Evolutionary conservation across 2,113 vertebrate species (phyloP), one percentile per base, ranked within the genome.

Genomic region (Hepsetus odoe): DNA sequence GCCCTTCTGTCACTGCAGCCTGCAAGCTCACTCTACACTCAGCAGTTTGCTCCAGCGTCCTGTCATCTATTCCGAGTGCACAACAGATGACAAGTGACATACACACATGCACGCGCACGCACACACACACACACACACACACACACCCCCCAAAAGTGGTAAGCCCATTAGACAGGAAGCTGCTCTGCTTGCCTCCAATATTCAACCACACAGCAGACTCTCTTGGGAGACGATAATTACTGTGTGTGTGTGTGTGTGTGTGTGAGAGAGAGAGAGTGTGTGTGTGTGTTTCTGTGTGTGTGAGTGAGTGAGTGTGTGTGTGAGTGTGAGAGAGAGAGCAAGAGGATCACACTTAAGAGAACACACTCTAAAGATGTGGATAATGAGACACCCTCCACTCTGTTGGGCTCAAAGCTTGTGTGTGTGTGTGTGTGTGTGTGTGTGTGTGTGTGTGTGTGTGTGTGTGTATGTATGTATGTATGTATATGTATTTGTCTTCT

Each of bases 91-190:
- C 18, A 14, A 40, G 3, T 4, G 13, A 49, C 38, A 59, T 28
- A 67, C 70, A 62, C 35, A 58, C 38, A 64, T 4, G 51, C 10
- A 49, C 44, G n/a, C 12, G 32, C 11, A 22, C 11, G 22, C 51
- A 55, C n/a, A 55, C n/a, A 55, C n/a, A 55, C 49, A 53, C 49
- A 53, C 49, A 53, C 49, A 53, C 26, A 46, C 35, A 59, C 38
- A 67, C 70, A 69, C 35, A 66, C 38, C 53, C 12, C 49, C 9
- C 51, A 74, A 14, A 30, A 49, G 28, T 62, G 44, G 7, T 42
- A 22, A 74, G 55, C 59, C 49, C 59, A 32, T 46, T 33, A 20
- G 64, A 46, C 51, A 77, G 69, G 79, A 66, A 61, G 72, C 70
- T 80, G 20, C 59, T 26, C 35, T 32, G 40, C 51, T 46, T 83